Evolutionary conservation across 2,113 vertebrate species (phyloP).

Genomic region (Neolamprologus brichardi): DNA sequence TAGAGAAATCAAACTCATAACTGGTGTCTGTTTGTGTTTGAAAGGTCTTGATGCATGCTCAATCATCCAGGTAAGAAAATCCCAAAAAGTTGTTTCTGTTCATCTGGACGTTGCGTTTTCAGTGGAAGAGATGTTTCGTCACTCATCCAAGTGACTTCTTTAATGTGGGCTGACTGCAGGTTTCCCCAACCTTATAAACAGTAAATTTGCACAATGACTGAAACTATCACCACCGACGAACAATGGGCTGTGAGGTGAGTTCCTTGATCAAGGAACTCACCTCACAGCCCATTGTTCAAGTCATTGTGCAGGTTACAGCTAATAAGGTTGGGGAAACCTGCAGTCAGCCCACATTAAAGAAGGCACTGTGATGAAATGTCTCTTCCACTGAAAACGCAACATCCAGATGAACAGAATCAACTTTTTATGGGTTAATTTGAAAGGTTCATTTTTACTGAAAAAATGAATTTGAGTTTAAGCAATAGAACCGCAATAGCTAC

Average conservation of each 20-base stretch:
- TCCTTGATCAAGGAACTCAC: fast-evolving
- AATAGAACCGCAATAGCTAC: neutral
- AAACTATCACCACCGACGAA: fast-evolving
- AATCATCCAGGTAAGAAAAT: neutral
- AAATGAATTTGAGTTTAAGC: neutral
- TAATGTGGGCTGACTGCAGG: neutral
- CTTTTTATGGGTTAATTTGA: neutral
- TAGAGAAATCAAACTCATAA: neutral
- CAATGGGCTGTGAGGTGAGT: neutral
- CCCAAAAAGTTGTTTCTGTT: neutral
- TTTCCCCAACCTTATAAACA: neutral
- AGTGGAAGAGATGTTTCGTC: neutral
- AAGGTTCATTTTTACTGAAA: fast-evolving
- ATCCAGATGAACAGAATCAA: fast-evolving
- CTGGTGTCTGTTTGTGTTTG: neutral
- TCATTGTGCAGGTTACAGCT: neutral
- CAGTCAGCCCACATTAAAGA: neutral
- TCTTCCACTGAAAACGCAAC: neutral
- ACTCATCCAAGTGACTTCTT: neutral
- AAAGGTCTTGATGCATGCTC: neutral
- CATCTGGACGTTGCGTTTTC: neutral
- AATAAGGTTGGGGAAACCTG: neutral
- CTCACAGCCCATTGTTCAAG: neutral
- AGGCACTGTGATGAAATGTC: fast-evolving
- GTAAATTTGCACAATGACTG: neutral